A percentile compares a stretch with the other conserved stretches of the same genome.
phyloP scores from a whole-genome alignment of 2,888 invertebrate genomes.

The Orgyia antiqua region DNA sequence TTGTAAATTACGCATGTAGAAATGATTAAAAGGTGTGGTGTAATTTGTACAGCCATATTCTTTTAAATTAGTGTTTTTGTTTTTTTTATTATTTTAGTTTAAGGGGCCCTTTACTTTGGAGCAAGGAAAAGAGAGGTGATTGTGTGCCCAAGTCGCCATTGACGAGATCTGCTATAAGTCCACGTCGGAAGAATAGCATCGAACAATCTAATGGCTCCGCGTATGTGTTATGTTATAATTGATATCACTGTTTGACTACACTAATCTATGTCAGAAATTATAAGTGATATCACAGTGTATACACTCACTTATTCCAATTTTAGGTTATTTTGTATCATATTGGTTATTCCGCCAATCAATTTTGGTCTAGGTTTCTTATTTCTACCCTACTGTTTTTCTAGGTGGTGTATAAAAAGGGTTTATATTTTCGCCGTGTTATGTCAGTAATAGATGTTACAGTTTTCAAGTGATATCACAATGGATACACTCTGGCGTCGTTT shows the following conservation, averaged over 20 bases:
- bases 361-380: no score
- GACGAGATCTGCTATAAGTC: neutral
- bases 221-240: neutral
- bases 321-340: no score
- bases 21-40: neutral
- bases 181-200: slow-evolving; percentile 1
- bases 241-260: neutral
- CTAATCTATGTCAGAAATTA: neutral
- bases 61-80: neutral
- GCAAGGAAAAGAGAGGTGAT: slow-evolving; percentile 1
- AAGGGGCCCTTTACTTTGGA: slow-evolving; percentile 1
- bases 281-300: no score
- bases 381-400: no score
- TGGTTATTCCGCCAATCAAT: no score
- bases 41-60: slow-evolving; percentile 1
- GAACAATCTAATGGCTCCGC: slow-evolving; percentile 1
- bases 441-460: no score
- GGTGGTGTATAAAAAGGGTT: no score
- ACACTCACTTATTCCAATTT: no score
- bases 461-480: no score
- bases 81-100: slow-evolving; percentile 1
- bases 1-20: neutral
- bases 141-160: neutral
- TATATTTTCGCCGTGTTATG: no score
- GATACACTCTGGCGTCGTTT: no score